phyloP scores from a whole-genome alignment of 1,140 invertebrate genomes.

The Drosophila suzukii region DNA sequence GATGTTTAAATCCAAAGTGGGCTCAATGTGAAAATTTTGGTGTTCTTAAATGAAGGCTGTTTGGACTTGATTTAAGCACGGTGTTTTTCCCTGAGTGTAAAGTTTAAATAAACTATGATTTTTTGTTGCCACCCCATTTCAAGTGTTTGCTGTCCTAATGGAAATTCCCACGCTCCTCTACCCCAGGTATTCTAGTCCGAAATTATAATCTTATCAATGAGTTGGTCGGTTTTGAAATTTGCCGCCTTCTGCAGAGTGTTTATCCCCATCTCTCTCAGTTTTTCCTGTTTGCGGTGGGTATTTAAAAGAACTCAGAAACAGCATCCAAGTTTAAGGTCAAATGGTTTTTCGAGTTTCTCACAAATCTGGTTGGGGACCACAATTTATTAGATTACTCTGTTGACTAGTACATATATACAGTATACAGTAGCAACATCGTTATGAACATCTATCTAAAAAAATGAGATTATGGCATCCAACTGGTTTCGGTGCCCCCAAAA shows the following conservation, averaged over 20 bases:
- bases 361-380: not conserved
- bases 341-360: constrained; percentile 18
- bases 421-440: constrained; percentile 7
- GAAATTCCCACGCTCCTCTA: constrained; percentile 42
- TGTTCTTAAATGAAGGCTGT: no score
- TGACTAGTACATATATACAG: not conserved
- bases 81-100: no score
- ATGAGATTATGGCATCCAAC: constrained; percentile 9
- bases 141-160: constrained; percentile 2
- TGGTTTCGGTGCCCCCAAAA: constrained; percentile 33
- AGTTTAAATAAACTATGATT: constrained; percentile 1
- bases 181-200: not conserved
- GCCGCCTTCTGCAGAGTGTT: constrained; percentile 11
- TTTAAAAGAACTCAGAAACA: constrained; percentile 26
- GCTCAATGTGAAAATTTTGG: no score
- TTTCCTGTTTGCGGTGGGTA: constrained; percentile 37
- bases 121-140: not conserved
- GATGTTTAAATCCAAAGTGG: no score
- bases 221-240: constrained; percentile 12
- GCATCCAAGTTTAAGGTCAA: constrained; percentile 50
- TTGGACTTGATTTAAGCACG: no score
- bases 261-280: constrained; percentile 1
- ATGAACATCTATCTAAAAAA: not conserved
- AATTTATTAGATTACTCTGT: constrained; percentile 32
- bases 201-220: constrained; percentile 62